Evolutionary conservation across 2,888 invertebrate species (phyloP), one percentile per base, ranked within the genome.

Genomic region (Gymnosoma rotundatum): DNA sequence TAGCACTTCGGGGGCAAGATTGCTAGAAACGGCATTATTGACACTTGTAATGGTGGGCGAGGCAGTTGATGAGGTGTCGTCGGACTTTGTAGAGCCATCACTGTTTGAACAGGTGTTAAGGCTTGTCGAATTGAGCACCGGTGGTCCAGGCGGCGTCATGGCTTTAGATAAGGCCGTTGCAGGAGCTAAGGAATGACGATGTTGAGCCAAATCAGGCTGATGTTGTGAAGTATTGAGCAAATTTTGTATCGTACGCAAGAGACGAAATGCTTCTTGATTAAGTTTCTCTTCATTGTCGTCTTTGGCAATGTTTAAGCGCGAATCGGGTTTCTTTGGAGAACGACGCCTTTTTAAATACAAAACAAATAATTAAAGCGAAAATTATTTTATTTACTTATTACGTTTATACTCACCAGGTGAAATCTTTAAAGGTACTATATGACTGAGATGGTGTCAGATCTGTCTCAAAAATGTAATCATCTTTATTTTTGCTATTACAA

Each of bases 211-310:
- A 86, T 94, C 94, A 1, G 95, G 95, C 88, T 95, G 95, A 86
- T 94, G 93, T 85, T 94, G 94, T 84, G 93, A 93, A 82, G 94
- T 95, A 87, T 93, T 93, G 83, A 95, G 89, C 76, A 95, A 91
- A 45, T 95, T 95, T 87, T 95, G 94, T 69, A 95, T 94, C 32
- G 95, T 95, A 85, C 95, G 93, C 87, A 94, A 93, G 82, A 95
- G 92, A 75, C 95, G 93, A 87, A 94, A 95, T 1, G 95, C 95
- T 91, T 95, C 95, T 88, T 94, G 94, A 0, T 94, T 94, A 32
- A 95, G 90, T 90, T 95, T 95, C 83, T 95, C 94, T 1, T 94
- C 94, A 32, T 85, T 20, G 93, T 95, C 88, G 93, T 93, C 91
- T 93, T 93, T 88, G 93, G 80, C 79, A 58, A 52, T 60, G 21